Evolutionary conservation across 2,113 vertebrate genomes (phyloP).

Genomic region (Sorex fumeus): DNA sequence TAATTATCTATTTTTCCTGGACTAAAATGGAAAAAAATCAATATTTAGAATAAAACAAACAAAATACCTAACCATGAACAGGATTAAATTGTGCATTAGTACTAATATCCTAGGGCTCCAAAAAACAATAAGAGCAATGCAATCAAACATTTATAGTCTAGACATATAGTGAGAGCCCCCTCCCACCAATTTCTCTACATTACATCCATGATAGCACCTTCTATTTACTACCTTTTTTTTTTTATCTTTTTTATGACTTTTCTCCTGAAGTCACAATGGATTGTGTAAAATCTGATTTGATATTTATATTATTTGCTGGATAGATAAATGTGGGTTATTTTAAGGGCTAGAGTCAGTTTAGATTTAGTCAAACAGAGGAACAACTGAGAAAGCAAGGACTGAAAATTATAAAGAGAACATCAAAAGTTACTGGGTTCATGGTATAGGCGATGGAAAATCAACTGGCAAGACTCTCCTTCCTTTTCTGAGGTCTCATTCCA

Average conservation of each 20-base stretch:
- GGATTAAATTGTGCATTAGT: neutral
- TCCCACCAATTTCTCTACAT: too few species aligned
- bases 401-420: neutral
- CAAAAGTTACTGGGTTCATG: neutral
- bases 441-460: neutral
- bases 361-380: neutral
- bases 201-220: neutral
- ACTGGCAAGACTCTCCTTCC: neutral
- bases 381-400: neutral
- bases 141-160: neutral
- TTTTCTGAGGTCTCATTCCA: neutral
- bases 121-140: neutral
- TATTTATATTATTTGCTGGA: neutral
- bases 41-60: constrained; percentile 13
- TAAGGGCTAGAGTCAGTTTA: constrained; percentile 20
- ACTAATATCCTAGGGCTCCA: neutral
- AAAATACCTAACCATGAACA: neutral
- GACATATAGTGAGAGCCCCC: accelerated
- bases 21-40: constrained; percentile 25
- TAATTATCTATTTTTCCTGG: constrained; percentile 7
- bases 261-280: neutral
- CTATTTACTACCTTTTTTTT: neutral
- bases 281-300: neutral
- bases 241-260: neutral
- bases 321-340: neutral